These are phyloP conservation scores for Todus mexicanus DNA, from an alignment of 2,797 vertebrate genomes.

Conservation along the genomic window DNA sequence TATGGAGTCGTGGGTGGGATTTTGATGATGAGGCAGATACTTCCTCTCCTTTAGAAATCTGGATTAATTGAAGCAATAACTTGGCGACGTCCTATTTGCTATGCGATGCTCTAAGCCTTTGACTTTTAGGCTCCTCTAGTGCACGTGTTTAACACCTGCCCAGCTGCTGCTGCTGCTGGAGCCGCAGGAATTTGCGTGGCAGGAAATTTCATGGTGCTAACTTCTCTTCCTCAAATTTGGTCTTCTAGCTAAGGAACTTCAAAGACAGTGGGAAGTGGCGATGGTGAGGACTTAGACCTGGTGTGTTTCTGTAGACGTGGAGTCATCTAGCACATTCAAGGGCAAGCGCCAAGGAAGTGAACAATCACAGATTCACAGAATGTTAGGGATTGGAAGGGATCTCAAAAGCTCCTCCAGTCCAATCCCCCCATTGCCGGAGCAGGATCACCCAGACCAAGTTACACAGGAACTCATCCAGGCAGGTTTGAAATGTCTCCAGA, in stretches of 20 bases:
- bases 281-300: neutral
- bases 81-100: neutral
- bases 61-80: neutral
- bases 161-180: neutral
- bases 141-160: neutral
- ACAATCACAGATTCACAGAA: too few species aligned
- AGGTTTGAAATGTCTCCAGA: too few species aligned
- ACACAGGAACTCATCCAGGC: too few species aligned
- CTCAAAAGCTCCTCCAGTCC: too few species aligned
- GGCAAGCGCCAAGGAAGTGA: too few species aligned
- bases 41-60: neutral
- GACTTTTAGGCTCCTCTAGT: neutral
- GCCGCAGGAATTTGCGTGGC: neutral
- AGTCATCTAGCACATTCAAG: neutral
- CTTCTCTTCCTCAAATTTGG: neutral
- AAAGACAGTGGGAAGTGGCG: neutral
- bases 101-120: neutral
- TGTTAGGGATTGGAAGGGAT: too few species aligned
- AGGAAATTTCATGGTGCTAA: neutral
- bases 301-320: neutral
- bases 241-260: neutral
- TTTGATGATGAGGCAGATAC: neutral
- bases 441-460: too few species aligned
- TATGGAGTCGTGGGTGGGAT: neutral
- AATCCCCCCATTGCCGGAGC: too few species aligned